Evolutionary conservation across 2,888 invertebrate genomes (phyloP).

Genomic region (Lithophane ornitopus): DNA sequence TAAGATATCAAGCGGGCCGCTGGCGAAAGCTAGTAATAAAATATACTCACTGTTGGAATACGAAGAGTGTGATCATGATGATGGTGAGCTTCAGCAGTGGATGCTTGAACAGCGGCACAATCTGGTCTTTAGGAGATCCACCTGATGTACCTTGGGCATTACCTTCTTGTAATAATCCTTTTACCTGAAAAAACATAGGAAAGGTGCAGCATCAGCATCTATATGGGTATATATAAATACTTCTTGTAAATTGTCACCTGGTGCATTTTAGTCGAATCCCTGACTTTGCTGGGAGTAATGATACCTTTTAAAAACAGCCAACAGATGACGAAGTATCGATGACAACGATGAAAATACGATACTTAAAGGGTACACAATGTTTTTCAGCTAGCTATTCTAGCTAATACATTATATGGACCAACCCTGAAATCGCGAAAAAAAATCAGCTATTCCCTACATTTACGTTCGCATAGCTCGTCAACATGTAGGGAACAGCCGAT

Average conservation of each 20-base stretch:
- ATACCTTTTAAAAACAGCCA: background rate
- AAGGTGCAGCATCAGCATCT: background rate
- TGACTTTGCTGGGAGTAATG: background rate
- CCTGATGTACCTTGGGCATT: constrained; percentile 67
- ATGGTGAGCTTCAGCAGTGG: constrained; percentile 89
- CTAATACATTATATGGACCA: too few species aligned
- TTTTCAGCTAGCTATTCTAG: too few species aligned
- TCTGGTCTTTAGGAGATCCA: constrained; percentile 79
- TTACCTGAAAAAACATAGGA: constrained; percentile 69
- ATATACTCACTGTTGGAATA: constrained; percentile 90
- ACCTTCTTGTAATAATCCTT: constrained; percentile 75
- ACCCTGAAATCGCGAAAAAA: too few species aligned
- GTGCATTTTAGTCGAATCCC: background rate
- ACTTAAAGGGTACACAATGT: background rate
- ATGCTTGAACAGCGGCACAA: constrained; percentile 86
- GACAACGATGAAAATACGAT: background rate
- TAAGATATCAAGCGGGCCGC: too few species aligned
- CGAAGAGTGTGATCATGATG: constrained; percentile 84
- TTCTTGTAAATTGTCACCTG: too few species aligned
- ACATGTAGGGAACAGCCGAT: too few species aligned
- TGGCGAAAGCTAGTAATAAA: background rate
- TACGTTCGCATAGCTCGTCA: too few species aligned
- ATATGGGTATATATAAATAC: too few species aligned
- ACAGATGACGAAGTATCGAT: background rate
- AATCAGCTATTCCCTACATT: too few species aligned